These are phyloP conservation scores for Diabrotica balteata DNA, from an alignment of 2,888 invertebrate species.

Conservation along the genomic window DNA sequence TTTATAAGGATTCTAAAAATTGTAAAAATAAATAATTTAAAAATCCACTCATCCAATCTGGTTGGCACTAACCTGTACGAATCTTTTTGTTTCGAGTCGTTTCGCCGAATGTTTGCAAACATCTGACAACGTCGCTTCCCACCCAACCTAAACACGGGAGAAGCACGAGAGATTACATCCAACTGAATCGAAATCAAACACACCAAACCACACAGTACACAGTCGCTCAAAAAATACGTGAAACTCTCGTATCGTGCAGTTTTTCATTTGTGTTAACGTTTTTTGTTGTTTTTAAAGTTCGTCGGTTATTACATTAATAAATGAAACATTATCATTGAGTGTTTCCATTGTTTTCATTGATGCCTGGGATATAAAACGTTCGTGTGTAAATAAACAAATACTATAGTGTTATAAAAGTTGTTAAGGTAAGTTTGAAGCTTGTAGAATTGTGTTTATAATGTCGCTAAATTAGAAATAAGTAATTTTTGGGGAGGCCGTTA, in stretches of 20 bases:
- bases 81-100: too few relatives aligned
- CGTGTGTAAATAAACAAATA: not conserved
- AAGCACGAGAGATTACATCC: conserved; percentile 11
- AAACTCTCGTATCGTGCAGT: not conserved
- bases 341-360: conserved; percentile 1
- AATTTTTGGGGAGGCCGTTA: not conserved
- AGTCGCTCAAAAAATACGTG: conserved; percentile 8
- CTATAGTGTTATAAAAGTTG: not conserved
- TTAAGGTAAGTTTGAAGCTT: conserved; percentile 1
- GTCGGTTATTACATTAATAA: too few relatives aligned
- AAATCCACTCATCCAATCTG: too few relatives aligned
- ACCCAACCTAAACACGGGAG: conserved; percentile 19
- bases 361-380: not conserved
- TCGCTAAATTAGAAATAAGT: not conserved
- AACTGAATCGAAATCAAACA: conserved; percentile 18
- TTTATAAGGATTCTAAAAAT: too few relatives aligned
- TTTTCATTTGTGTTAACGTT: conserved; percentile 2
- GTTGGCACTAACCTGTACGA: too few relatives aligned
- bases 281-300: not conserved
- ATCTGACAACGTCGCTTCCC: conserved; percentile 24
- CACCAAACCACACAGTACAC: not conserved
- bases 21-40: too few relatives aligned
- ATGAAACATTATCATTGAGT: not conserved
- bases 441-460: not conserved
- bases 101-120: too few relatives aligned